Conservation (phyloP, 2,797 vertebrate species). For the Scyliorhinus canicula region DNA sequence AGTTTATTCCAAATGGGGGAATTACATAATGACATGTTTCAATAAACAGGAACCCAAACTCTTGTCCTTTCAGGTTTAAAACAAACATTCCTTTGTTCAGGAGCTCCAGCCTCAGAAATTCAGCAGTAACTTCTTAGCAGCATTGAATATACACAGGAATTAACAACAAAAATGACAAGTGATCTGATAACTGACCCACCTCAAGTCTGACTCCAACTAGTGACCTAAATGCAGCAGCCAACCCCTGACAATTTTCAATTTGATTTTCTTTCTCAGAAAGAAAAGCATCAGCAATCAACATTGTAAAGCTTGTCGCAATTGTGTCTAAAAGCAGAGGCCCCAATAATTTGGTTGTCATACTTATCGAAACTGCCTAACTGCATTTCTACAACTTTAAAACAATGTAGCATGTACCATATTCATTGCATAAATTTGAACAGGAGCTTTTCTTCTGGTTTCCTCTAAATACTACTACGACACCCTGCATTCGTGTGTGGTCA, state of each 20-base stretch:
- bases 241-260: background rate
- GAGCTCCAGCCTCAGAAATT: background rate
- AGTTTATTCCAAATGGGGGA: too few relatives aligned
- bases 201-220: background rate
- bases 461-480: too few relatives aligned
- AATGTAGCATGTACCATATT: background rate
- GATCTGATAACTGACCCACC: background rate
- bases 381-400: background rate
- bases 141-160: background rate
- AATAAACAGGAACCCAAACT: background rate
- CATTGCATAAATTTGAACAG: background rate
- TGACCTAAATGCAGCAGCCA: too few relatives aligned
- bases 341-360: background rate
- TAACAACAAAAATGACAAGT: background rate
- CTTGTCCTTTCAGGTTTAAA: background rate
- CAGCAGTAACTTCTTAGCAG: background rate
- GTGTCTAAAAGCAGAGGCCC: background rate
- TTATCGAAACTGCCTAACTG: background rate
- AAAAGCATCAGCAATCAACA: background rate
- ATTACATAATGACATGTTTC: background rate
- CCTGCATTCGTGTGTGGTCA: too few relatives aligned
- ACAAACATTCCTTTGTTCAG: background rate
- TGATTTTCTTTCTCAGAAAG: background rate
- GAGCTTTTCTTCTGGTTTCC: background rate
- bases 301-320: background rate